phyloP scores from a whole-genome alignment of 1,140 invertebrate species.

The Cephus cinctus region DNA sequence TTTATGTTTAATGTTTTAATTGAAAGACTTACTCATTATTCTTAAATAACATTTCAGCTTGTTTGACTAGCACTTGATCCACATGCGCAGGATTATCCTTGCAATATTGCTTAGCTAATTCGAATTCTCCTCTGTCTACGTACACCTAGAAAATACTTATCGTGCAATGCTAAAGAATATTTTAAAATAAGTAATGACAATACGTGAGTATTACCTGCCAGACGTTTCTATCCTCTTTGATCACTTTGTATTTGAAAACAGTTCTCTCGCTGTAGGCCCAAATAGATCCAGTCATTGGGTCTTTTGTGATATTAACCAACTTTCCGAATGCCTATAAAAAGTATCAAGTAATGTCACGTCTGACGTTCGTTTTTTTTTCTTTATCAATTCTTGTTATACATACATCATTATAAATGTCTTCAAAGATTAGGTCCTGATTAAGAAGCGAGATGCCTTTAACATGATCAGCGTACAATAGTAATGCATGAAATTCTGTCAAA shows the following conservation, averaged over 20 bases:
- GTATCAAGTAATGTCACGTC: neutral
- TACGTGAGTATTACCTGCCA: constrained; percentile 64
- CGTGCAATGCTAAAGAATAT: constrained; percentile 26
- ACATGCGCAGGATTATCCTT: constrained; percentile 74
- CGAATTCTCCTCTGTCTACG: constrained; percentile 83
- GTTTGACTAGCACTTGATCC: constrained; percentile 82
- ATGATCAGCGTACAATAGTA: constrained; percentile 80
- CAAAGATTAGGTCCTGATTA: constrained; percentile 84
- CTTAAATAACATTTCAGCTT: constrained; percentile 86
- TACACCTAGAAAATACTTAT: constrained; percentile 65
- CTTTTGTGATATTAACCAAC: constrained; percentile 79
- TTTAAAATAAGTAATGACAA: constrained; percentile 6
- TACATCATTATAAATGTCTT: constrained; percentile 77
- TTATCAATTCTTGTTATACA: constrained; percentile 23
- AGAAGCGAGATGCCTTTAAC: constrained; percentile 83
- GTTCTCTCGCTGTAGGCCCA: constrained; percentile 84
- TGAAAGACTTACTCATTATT: constrained; percentile 65
- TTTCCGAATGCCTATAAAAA: constrained; percentile 72
- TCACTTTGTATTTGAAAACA: constrained; percentile 85
- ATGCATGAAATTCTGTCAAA: constrained; percentile 87
- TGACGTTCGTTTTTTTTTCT: constrained; percentile 5
- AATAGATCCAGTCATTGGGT: constrained; percentile 74
- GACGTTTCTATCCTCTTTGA: constrained; percentile 82
- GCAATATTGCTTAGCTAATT: constrained; percentile 80
- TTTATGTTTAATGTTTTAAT: constrained; percentile 1